phyloP scores from a whole-genome alignment of 1,140 invertebrate species.

The Nebria ingens region DNA sequence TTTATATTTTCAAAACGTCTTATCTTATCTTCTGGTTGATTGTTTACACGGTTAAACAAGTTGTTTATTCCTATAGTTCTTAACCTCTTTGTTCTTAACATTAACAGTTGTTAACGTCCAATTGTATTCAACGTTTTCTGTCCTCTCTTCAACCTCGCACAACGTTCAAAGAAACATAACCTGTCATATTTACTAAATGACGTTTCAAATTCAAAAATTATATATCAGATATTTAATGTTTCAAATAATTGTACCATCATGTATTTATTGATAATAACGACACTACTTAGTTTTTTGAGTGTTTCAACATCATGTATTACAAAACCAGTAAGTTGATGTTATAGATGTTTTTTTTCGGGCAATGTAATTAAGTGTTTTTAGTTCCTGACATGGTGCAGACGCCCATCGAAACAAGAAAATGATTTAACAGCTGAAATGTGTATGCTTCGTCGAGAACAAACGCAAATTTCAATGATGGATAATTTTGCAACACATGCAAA shows the following conservation, averaged over 20 bases:
- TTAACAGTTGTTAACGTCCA: no score
- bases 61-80: no score
- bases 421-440: neutral
- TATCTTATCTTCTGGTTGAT: no score
- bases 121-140: no score
- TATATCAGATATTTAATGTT: no score
- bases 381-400: neutral
- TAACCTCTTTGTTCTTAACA: no score
- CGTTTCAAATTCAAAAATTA: no score
- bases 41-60: no score
- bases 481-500: slow-evolving; percentile 40
- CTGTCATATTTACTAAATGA: no score
- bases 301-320: neutral
- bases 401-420: neutral
- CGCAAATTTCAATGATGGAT: slow-evolving; percentile 37
- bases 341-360: neutral
- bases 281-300: neutral
- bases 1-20: no score
- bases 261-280: slow-evolving; percentile 2
- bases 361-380: neutral
- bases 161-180: no score
- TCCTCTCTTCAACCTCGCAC: no score
- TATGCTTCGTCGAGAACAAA: slow-evolving; percentile 23
- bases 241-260: neutral
- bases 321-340: neutral